phyloP scores from a whole-genome alignment of 2,888 invertebrate species.

The Idaea biselata region DNA sequence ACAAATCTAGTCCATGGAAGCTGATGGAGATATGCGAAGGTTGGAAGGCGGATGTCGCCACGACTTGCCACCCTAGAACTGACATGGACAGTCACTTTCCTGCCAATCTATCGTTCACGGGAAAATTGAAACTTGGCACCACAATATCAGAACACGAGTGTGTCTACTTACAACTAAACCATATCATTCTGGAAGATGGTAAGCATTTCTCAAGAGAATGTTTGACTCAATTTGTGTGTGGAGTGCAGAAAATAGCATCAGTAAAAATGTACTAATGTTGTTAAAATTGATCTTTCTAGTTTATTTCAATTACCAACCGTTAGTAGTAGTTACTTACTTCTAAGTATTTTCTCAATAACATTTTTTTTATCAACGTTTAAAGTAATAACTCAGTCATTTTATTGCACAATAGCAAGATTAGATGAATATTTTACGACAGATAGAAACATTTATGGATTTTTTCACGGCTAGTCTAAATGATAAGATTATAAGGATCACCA shows the following conservation, averaged over 20 bases:
- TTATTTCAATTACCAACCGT: too few relatives aligned
- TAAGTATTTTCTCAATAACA: background rate
- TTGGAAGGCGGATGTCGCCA: constrained; percentile 61
- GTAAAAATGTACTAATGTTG: too few relatives aligned
- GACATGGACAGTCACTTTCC: constrained; percentile 47
- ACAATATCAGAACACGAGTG: constrained; percentile 51
- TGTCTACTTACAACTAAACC: constrained; percentile 55
- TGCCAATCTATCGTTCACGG: constrained; percentile 55
- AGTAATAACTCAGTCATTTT: background rate
- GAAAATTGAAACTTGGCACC: constrained; percentile 44
- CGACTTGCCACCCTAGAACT: constrained; percentile 54
- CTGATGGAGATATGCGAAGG: constrained; percentile 71
- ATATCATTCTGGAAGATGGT: constrained; percentile 64
- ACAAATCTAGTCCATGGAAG: constrained; percentile 52
- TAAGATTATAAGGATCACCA: background rate
- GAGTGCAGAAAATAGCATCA: background rate
- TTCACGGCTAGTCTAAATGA: background rate
- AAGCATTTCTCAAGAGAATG: constrained; percentile 16
- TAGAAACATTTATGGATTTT: background rate
- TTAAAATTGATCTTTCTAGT: too few relatives aligned
- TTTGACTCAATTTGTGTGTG: background rate
- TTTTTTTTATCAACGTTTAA: background rate
- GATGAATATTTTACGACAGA: background rate
- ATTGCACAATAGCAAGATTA: background rate
- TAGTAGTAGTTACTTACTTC: background rate